A percentile compares a stretch with the other conserved stretches of the same genome.
Evolutionary conservation across 2,888 invertebrate genomes (phyloP).

Genomic region (Cantharis lateralis): DNA sequence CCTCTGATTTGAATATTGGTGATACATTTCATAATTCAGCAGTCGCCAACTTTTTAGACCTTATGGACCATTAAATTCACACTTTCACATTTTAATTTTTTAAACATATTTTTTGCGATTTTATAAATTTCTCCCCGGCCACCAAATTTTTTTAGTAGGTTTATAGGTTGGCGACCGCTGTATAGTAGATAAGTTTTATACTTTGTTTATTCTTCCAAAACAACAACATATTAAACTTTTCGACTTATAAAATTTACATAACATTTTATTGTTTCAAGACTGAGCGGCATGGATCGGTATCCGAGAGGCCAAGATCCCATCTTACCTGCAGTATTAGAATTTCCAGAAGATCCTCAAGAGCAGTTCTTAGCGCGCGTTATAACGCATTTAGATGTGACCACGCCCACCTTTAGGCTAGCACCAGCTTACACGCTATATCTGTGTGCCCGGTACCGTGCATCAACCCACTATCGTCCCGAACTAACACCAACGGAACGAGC

Average conservation of each 20-base stretch:
- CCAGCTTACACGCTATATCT: constrained; percentile 97
- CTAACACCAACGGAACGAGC: constrained; percentile 90
- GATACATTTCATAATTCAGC: too few species aligned
- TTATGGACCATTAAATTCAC: too few species aligned
- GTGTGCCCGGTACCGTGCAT: constrained; percentile 90
- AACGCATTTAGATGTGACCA: constrained; percentile 84
- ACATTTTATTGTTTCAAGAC: constrained; percentile 36
- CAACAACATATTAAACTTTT: too few species aligned
- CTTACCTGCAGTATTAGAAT: constrained; percentile 92
- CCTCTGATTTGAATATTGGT: too few species aligned
- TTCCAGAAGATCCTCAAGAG: constrained; percentile 93
- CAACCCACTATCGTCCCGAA: constrained; percentile 92
- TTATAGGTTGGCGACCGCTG: too few species aligned
- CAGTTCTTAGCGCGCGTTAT: constrained; percentile 88
- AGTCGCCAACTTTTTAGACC: too few species aligned
- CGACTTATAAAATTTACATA: background rate
- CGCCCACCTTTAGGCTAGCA: constrained; percentile 91
- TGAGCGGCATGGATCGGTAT: constrained; percentile 58
- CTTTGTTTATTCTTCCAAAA: background rate
- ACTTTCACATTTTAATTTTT: too few species aligned
- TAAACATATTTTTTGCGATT: too few species aligned
- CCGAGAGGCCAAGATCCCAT: constrained; percentile 83
- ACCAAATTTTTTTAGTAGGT: too few species aligned
- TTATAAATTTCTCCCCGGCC: too few species aligned
- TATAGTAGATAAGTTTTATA: too few species aligned